phyloP scores from a whole-genome alignment of 2,888 invertebrate genomes.

The Dryococelus australis region DNA sequence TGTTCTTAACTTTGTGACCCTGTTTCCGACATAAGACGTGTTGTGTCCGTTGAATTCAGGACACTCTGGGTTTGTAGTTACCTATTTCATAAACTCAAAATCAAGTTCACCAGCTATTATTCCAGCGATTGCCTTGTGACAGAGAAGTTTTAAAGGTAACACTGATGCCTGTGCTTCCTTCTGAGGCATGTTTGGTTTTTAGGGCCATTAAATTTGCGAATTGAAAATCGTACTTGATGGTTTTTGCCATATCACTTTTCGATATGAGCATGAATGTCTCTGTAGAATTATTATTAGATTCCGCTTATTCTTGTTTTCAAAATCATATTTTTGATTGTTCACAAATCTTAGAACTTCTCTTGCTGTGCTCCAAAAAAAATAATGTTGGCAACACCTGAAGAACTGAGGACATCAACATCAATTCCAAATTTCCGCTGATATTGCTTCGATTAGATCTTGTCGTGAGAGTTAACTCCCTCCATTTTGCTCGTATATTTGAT shows the following conservation, averaged over 20 bases:
- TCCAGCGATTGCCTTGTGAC: background rate
- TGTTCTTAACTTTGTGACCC: slow-evolving; percentile 16
- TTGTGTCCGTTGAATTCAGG: slow-evolving; percentile 16
- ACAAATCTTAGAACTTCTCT: slow-evolving; percentile 18
- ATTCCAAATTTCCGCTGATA: background rate
- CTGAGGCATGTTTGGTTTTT: background rate
- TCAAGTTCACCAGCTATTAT: slow-evolving; percentile 8
- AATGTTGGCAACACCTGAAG: slow-evolving; percentile 17
- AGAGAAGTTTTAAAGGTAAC: slow-evolving; percentile 19
- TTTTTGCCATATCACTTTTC: slow-evolving; percentile 23
- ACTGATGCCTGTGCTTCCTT: slow-evolving; percentile 1
- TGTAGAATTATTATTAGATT: slow-evolving; percentile 16
- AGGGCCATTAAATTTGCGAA: background rate
- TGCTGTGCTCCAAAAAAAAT: slow-evolving; percentile 7
- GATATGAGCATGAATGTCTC: background rate
- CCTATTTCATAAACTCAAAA: slow-evolving; percentile 22
- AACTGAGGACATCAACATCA: slow-evolving; percentile 13
- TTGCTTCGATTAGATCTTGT: background rate
- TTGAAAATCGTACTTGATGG: slow-evolving; percentile 19
- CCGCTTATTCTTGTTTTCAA: slow-evolving; percentile 18
- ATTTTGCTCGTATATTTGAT: background rate
- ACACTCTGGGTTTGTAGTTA: slow-evolving; percentile 21
- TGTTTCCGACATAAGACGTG: slow-evolving; percentile 20
- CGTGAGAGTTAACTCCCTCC: background rate
- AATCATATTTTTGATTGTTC: background rate